These are phyloP conservation scores for Thalpophila matura DNA, from an alignment of 2,888 invertebrate genomes.

Conservation along the genomic window DNA sequence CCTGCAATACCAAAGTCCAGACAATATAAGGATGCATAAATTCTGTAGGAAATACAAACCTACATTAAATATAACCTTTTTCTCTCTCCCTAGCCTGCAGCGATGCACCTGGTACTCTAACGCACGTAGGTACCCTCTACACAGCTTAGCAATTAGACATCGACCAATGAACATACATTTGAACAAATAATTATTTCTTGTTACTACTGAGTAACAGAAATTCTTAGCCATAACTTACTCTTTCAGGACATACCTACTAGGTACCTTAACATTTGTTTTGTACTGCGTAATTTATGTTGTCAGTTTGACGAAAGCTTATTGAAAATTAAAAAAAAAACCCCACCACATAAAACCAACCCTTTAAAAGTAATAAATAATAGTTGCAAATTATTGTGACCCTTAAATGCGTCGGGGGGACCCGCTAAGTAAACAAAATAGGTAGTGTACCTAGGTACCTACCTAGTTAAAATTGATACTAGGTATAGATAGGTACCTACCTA, in stretches of 20 bases:
- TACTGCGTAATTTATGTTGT: slow-evolving; percentile 3
- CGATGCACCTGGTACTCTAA: slow-evolving; percentile 42
- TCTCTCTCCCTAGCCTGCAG: slow-evolving; percentile 7
- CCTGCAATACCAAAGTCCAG: too few relatives aligned
- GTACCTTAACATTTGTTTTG: slow-evolving; percentile 5
- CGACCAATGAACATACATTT: slow-evolving; percentile 46
- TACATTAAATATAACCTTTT: neutral
- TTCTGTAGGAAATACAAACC: neutral
- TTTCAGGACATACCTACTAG: neutral
- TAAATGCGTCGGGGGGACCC: too few relatives aligned
- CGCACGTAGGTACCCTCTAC: slow-evolving; percentile 32
- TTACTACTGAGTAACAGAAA: slow-evolving; percentile 15
- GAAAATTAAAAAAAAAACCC: too few relatives aligned
- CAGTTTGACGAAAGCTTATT: too few relatives aligned
- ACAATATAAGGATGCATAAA: neutral
- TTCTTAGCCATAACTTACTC: slow-evolving; percentile 18
- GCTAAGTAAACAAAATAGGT: too few relatives aligned
- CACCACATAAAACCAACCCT: too few relatives aligned
- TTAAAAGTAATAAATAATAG: too few relatives aligned
- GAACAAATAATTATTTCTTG: slow-evolving; percentile 37
- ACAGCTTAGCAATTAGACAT: slow-evolving; percentile 41
- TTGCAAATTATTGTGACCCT: too few relatives aligned
- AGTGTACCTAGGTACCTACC: too few relatives aligned
- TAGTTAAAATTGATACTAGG: too few relatives aligned
- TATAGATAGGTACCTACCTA: too few relatives aligned